Base-by-base conservation (phyloP, 2,113 vertebrate species). In the Malurus alboscapulatus region DNA sequence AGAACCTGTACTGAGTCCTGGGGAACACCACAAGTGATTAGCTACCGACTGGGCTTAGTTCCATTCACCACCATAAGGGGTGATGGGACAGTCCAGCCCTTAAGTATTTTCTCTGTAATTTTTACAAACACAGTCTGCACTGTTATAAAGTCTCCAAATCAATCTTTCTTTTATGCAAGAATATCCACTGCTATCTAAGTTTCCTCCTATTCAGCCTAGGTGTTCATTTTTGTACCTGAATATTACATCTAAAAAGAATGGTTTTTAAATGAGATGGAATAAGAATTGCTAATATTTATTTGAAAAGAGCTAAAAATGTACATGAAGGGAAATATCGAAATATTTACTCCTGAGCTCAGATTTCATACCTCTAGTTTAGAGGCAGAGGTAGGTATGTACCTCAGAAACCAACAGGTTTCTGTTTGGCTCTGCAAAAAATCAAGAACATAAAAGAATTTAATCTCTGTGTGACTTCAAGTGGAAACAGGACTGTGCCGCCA, bases 401-500 rank as follows among this genome's bases (percentile, higher is more conserved):
- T 69, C 30, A 38, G 38, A 38, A 38, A 38, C 38, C 38, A 82
- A 69, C 14, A 76, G 12, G n/a, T 65, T 75, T 79, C 53, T 86
- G 17, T 11, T 17, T 42, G 17, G 51, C 15, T 81, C 10, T 86
- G 71, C 19, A 67, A 71, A 81, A 88, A 74, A 42, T 29, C 17
- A 48, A 62, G 36, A 88, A 87, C 7, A 66, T 38, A 20, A 44
- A 86, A 63, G 26, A 27, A 54, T 85, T 91, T 91, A 93, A 72
- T 50, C 50, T 79, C 44, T 74, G 12, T 25, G 21, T 84, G 47
- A 79, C 26, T 51, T 45, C 24, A 90, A 19, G 6, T 78, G 55
- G 38, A 76, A 92, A 81, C 7, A 47, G 34, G 24, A 50, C 22
- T 7, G 2, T 77, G 54, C 32, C 42, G 76, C 47, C 80, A 88